Conservation (phyloP, 2,888 invertebrate genomes). For the Timandra comae region DNA sequence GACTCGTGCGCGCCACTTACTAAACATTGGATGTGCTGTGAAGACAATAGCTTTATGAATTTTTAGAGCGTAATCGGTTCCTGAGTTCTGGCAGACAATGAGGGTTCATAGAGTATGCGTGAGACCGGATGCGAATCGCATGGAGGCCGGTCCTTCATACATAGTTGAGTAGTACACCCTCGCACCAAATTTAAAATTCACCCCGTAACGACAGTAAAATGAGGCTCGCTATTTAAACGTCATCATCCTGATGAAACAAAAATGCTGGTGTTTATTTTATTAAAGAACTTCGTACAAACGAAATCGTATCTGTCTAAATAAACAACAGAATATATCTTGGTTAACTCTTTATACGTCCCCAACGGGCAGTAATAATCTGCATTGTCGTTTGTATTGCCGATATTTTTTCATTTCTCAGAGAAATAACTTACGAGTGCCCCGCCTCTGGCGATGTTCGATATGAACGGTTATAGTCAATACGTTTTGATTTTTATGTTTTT, state of each 20-base stretch:
- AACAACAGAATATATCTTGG: slow-evolving; percentile 46
- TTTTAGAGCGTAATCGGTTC: slow-evolving; percentile 67
- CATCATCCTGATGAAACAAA: slow-evolving; percentile 45
- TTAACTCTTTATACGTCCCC: slow-evolving; percentile 55
- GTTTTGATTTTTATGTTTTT: slow-evolving; percentile 3
- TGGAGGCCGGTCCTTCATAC: slow-evolving; percentile 60
- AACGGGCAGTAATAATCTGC: slow-evolving; percentile 60
- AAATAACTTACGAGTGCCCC: slow-evolving; percentile 45
- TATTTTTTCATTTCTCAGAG: slow-evolving; percentile 59
- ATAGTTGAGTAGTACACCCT: slow-evolving; percentile 62
- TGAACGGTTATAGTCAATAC: slow-evolving; percentile 44
- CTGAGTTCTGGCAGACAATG: slow-evolving; percentile 55
- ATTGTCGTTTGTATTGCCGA: slow-evolving; percentile 59
- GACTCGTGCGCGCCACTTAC: slow-evolving; percentile 46
- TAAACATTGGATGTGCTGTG: slow-evolving; percentile 46
- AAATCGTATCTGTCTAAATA: slow-evolving; percentile 23
- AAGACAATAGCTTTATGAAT: slow-evolving; percentile 63
- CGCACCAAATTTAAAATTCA: slow-evolving; percentile 64
- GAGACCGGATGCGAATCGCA: slow-evolving; percentile 52
- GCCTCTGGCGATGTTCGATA: slow-evolving; percentile 48
- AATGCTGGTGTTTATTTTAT: slow-evolving; percentile 19
- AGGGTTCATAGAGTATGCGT: slow-evolving; percentile 53
- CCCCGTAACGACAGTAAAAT: slow-evolving; percentile 56
- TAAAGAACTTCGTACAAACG: slow-evolving; percentile 8
- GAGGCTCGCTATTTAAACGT: slow-evolving; percentile 49